Evolutionary conservation across 2,797 vertebrate species (phyloP), one percentile per base, ranked within the genome.

Genomic region (Enteromius fasciolatus): DNA sequence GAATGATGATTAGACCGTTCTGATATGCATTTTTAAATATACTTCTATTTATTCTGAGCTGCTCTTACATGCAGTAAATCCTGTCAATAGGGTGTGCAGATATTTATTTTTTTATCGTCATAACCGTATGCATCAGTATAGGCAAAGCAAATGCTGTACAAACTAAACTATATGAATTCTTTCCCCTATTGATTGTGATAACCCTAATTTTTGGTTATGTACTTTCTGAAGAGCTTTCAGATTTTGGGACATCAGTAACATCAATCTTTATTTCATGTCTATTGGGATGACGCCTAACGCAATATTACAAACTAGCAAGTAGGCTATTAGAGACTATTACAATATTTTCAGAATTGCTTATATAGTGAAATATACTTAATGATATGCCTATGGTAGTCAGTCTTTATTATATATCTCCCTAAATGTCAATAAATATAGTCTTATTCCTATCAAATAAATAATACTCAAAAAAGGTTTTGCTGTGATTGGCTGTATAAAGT

Each of bases 161-260:
- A 82, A 74, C 70, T 57, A 67, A 82, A 41, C 80, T 82, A 52
- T 25, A 8, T 14, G 15, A 28, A 52, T 76, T 59, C 25, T 12
- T 46, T 66, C n/a, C 59, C 31, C 10, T 48, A 23, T 12, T 83
- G 81, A 83, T 83, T 83, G 81, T 83, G 33, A 61, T 61, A 77
- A 63, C 41, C 52, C 66, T 57, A n/a, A 48, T 80, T 82, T 85
- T 84, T 83, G 80, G 79, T 80, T 78, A 80, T 80, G 78, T 48
- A 20, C 39, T 74, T 83, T 78, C 44, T 75, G 57, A 81, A 73
- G 18, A 17, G 50, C 64, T 70, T 80, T 69, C 50, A 76, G 39
- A 70, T 57, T 93, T 94, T 93, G 94, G 94, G 94, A 92, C 93
- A 90, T 82, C 86, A 90, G 89, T 90, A 89, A 94, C 44, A 10